Base-by-base conservation (phyloP, 2,888 invertebrate genomes). In the Periphyllus acericola region DNA sequence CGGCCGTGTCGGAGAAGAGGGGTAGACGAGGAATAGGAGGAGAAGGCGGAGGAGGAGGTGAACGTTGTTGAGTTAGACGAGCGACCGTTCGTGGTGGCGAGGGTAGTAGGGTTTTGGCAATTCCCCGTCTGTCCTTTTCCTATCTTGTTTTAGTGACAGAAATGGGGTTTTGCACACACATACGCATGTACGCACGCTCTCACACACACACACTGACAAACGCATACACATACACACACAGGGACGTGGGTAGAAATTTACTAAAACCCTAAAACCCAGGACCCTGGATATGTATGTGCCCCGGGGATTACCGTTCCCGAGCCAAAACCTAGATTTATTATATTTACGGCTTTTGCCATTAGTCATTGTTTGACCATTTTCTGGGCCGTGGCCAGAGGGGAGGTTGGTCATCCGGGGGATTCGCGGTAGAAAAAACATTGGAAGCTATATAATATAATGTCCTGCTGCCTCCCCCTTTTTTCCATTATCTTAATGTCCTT, bases 261-360 rank as follows among this genome's bases (percentile, higher is more conserved):
- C 86, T 80, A 86, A 86, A 86, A 86, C 86, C 86, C 86, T 86
- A 86, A 86, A 86, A 86, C 80, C 86, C 79, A n/a, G 86, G 52
- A 78, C 78, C 78, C 86, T 36, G 86, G 86, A 80, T 80, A 84
- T 66, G 34, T 80, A 60, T 40, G 80, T n/a, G 72, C 79, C 86
- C 86, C 80, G 86, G 86, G 86, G 86, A 87, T 87, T 87, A 87
- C 86, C 85, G 78, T 78, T 72, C 25, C 86, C 71, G 86, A 86
- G 86, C 86, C 86, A 80, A 87, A 87, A 87, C 86, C 86, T 87
- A 87, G 86, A 87, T 87, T 87, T 87, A 87, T 87, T 87, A 87
- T 87, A 87, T 87, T 87, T 87, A 87, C 86, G 74, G 86, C 72
- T 80, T 87, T 87, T 87, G 74, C 86, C 86, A 87, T 87, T 87